phyloP scores from a whole-genome alignment of 1,140 invertebrate species.

The Pristionchus pacificus region DNA sequence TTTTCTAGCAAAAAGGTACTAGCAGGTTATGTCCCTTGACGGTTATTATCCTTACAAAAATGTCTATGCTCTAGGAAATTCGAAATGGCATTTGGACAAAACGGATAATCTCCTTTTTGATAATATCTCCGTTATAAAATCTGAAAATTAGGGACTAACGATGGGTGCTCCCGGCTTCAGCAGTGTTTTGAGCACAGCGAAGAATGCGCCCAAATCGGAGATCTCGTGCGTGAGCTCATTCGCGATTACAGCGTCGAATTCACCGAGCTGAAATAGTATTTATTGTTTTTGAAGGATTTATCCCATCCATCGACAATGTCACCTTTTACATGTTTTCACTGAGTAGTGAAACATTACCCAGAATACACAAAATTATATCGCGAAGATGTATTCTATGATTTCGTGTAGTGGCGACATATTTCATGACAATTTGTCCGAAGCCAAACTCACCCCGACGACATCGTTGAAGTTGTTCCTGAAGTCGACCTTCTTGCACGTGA shows the following conservation, averaged over 20 bases:
- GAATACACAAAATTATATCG: slow-evolving; percentile 3
- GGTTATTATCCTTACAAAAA: too few species aligned
- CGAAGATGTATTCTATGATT: background rate
- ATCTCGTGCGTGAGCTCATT: slow-evolving; percentile 31
- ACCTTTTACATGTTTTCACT: background rate
- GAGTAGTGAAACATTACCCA: slow-evolving; percentile 9
- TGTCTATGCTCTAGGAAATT: too few species aligned
- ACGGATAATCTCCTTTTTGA: too few species aligned
- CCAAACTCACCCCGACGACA: slow-evolving; percentile 11
- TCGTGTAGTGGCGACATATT: background rate
- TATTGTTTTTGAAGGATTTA: background rate
- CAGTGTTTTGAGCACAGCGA: slow-evolving; percentile 27
- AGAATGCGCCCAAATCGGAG: slow-evolving; percentile 22
- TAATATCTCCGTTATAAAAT: too few species aligned
- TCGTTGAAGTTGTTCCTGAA: slow-evolving; percentile 19
- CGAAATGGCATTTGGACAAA: too few species aligned
- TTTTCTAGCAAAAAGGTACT: too few species aligned
- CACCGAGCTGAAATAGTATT: slow-evolving; percentile 18
- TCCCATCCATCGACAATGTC: background rate
- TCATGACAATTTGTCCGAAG: background rate
- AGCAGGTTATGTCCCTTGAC: too few species aligned
- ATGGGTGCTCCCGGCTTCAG: slow-evolving; percentile 16
- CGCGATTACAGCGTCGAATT: slow-evolving; percentile 22
- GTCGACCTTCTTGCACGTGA: slow-evolving; percentile 22
- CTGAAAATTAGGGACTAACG: background rate